These are phyloP conservation scores for Chelmon rostratus DNA, from an alignment of 2,797 vertebrate genomes.

Conservation along the genomic window DNA sequence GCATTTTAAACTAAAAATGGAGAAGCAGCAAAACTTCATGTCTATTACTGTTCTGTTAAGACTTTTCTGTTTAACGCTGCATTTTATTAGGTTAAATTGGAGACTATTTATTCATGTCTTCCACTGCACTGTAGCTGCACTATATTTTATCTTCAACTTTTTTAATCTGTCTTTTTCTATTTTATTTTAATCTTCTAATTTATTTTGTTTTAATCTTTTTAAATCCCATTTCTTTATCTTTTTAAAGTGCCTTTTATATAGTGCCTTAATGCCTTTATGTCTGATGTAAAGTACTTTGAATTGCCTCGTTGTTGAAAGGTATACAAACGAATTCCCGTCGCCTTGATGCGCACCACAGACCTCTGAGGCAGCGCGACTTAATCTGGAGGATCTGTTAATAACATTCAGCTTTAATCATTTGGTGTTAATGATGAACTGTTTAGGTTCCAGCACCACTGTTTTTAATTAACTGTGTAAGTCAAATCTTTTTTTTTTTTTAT, in stretches of 20 bases:
- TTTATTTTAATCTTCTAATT: neutral
- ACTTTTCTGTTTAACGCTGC: neutral
- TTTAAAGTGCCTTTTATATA: neutral
- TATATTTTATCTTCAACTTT: neutral
- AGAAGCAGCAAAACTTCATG: too few species aligned
- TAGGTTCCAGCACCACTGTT: neutral
- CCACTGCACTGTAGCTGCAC: neutral
- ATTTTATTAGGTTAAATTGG: neutral
- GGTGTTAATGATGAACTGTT: constrained; percentile 6
- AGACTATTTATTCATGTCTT: neutral
- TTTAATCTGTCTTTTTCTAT: neutral
- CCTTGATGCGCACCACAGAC: neutral
- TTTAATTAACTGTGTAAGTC: constrained; percentile 8
- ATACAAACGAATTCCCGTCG: neutral
- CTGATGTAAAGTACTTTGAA: neutral
- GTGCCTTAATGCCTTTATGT: neutral
- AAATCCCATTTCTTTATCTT: neutral
- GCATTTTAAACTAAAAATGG: too few species aligned
- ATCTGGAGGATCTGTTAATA: constrained; percentile 15
- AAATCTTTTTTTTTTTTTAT: neutral
- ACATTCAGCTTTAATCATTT: constrained; percentile 17
- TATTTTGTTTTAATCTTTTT: neutral
- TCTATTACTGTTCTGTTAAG: too few species aligned
- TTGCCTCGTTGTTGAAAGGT: neutral
- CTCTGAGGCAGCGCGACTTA: neutral